Conservation (phyloP, 2,113 vertebrate genomes). For the Passerina amoena region DNA sequence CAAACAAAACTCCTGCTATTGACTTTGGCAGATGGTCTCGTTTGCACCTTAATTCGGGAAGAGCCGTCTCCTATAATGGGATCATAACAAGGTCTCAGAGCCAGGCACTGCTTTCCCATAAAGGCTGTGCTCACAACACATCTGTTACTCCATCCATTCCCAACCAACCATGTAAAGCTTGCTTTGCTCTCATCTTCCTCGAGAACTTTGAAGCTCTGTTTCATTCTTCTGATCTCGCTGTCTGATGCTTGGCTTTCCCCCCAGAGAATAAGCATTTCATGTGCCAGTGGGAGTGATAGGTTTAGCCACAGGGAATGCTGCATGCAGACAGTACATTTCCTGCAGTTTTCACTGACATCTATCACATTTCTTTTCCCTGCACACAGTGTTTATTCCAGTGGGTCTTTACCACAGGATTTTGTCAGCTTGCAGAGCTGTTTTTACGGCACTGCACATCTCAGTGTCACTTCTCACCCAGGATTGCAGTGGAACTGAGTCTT, state of each 20-base stretch:
- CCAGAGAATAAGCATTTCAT: background rate
- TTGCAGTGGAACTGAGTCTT: background rate
- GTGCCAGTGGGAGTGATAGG: constrained; percentile 41
- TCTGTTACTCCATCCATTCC: background rate
- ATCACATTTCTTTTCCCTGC: constrained; percentile 16
- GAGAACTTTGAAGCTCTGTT: constrained; percentile 4
- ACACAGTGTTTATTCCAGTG: constrained; percentile 1
- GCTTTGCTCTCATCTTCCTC: background rate
- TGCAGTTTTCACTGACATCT: constrained; percentile 18
- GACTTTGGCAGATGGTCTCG: background rate
- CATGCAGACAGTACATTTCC: background rate
- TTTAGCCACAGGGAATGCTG: constrained; percentile 43
- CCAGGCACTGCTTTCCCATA: background rate
- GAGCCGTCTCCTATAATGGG: background rate
- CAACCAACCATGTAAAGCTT: background rate
- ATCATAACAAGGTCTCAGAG: background rate
- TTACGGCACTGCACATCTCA: background rate
- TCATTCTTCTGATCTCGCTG: background rate
- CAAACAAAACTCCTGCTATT: background rate
- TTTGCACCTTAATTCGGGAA: background rate
- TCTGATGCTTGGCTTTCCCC: background rate
- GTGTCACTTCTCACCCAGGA: background rate
- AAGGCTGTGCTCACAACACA: background rate
- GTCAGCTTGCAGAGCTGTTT: constrained; percentile 10
- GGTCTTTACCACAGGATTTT: constrained; percentile 23